Evolutionary conservation across 2,797 vertebrate species (phyloP).

Genomic region (Leuciscus waleckii): DNA sequence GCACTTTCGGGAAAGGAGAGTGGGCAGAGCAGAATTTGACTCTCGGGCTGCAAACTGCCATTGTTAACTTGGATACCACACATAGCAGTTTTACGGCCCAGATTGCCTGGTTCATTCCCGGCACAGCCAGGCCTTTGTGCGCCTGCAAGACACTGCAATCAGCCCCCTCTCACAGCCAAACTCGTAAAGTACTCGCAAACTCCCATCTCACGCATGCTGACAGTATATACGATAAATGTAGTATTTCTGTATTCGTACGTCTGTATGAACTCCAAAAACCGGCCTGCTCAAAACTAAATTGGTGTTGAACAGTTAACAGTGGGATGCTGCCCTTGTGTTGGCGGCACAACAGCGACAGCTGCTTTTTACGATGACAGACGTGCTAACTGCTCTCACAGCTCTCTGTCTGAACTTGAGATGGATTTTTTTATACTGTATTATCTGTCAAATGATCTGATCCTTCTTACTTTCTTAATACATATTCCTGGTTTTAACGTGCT

Average conservation of each 20-base stretch:
- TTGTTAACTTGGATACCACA: slow-evolving; percentile 91
- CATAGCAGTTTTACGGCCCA: slow-evolving; percentile 82
- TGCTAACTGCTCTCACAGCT: slow-evolving; percentile 25
- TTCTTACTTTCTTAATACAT: slow-evolving; percentile 23
- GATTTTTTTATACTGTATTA: neutral
- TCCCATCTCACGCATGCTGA: neutral
- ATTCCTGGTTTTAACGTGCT: neutral
- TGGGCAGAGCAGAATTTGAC: slow-evolving; percentile 85
- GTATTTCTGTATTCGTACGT: slow-evolving; percentile 5
- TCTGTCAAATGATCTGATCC: slow-evolving; percentile 8
- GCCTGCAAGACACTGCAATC: slow-evolving; percentile 48
- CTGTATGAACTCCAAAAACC: slow-evolving; percentile 23
- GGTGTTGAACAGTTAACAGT: slow-evolving; percentile 38
- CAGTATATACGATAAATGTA: slow-evolving; percentile 8
- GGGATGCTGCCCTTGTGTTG: slow-evolving; percentile 33
- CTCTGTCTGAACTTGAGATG: slow-evolving; percentile 18
- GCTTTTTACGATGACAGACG: slow-evolving; percentile 23
- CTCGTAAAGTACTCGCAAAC: slow-evolving; percentile 36
- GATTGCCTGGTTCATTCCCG: slow-evolving; percentile 78
- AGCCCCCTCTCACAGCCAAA: slow-evolving; percentile 32
- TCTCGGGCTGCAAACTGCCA: slow-evolving; percentile 87
- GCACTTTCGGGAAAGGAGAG: slow-evolving; percentile 65
- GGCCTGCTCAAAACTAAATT: slow-evolving; percentile 16
- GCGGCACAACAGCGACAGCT: slow-evolving; percentile 18
- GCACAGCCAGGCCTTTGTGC: slow-evolving; percentile 84